phyloP scores from a whole-genome alignment of 2,113 vertebrate genomes.

The Gorsachius goisagi region DNA sequence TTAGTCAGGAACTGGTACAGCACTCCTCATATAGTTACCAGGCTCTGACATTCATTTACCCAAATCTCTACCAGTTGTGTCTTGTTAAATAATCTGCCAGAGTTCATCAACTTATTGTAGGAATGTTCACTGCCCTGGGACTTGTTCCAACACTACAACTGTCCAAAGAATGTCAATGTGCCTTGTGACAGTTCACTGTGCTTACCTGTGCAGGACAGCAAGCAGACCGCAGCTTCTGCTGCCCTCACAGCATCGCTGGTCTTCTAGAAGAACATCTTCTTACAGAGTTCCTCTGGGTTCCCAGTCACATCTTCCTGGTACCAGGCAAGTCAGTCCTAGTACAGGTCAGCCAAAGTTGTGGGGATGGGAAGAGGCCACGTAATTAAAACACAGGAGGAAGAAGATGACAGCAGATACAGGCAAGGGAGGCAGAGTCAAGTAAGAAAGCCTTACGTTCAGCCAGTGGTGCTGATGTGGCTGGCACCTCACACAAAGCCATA shows the following conservation, averaged over 20 bases:
- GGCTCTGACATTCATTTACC: not conserved
- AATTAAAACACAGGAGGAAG: not conserved
- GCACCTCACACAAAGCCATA: not conserved
- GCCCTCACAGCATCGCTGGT: not conserved
- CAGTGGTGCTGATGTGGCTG: not conserved
- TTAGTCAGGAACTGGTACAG: not conserved
- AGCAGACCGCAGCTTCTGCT: not conserved
- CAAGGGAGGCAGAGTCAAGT: not conserved
- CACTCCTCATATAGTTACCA: not conserved
- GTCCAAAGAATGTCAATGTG: not conserved
- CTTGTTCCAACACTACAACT: not conserved
- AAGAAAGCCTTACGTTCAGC: not conserved
- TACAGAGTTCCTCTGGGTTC: not conserved
- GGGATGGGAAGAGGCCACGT: not conserved
- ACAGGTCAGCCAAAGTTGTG: not conserved
- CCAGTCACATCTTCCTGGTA: not conserved
- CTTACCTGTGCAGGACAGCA: not conserved
- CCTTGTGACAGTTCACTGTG: not conserved
- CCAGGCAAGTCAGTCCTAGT: not conserved
- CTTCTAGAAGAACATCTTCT: not conserved
- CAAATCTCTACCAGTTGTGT: not conserved
- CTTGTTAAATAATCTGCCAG: not conserved
- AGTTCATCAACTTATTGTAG: not conserved
- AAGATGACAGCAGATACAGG: not conserved
- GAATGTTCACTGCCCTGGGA: not conserved